Evolutionary conservation across 1,140 invertebrate genomes (phyloP), one percentile per base, ranked within the genome.

Genomic region (Ceratitis capitata): DNA sequence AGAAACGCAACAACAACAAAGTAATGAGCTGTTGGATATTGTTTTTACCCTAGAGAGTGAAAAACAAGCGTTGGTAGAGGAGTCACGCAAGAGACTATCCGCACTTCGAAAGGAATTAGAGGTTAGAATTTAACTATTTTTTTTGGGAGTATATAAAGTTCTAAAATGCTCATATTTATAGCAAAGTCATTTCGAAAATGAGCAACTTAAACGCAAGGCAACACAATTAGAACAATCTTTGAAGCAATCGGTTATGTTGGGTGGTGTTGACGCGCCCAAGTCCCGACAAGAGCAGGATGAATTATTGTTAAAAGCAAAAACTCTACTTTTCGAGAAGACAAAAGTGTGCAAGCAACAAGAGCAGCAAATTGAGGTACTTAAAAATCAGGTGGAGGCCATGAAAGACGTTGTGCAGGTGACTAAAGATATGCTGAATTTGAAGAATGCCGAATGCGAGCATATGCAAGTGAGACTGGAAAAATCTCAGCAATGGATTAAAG

Each of bases 351-450:
- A 95, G 87, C 96, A 95, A 89, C 95, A 96, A 89, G 95, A 96
- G 89, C 92, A 95, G 85, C 95, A 96, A 89, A 96, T 96, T 47
- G 93, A 94, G 53, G 95, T 95, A 0, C 89, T 96, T 9, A 94
- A 93, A 23, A 94, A 94, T 42, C 95, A 96, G 89, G 95, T 96
- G 3, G 91, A 93, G 26, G 95, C 96, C 2, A 92, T 96, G 29
- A 96, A 96, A 90, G 96, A 97, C 86, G 96, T 97, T 2, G 93
- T 96, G 12, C 91, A 93, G 10, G 96, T 96, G 58, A 96, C 96
- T 1, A 96, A 96, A 88, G 95, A 96, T 87, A 92, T 97, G 83
- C 91, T 96, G 19, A 94, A 95, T 85, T 96, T 97, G 5, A 93
- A 96, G 82, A 96, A 95, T 87, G 93, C 95, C 86, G 96, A 97